Conservation (phyloP, 2,888 invertebrate genomes). For the Clusia tigrina region DNA sequence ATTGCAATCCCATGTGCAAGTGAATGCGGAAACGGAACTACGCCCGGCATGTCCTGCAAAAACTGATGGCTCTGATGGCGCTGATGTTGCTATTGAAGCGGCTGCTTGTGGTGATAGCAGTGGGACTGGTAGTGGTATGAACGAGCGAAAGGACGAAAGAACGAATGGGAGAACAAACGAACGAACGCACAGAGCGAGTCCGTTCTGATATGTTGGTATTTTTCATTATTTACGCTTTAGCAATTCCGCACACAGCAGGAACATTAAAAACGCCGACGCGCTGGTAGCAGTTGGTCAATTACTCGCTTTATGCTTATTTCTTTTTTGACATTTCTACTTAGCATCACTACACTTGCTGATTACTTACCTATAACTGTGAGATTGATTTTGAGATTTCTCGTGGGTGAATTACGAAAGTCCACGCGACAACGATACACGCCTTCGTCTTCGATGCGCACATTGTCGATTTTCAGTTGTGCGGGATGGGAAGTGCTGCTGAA, state of each 20-base stretch:
- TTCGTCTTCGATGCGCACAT: constrained; percentile 70
- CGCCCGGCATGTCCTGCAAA: constrained; percentile 18
- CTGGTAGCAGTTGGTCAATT: neutral
- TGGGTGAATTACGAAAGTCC: constrained; percentile 78
- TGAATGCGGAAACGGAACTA: constrained; percentile 19
- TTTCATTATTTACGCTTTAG: constrained; percentile 22
- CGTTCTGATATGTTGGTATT: constrained; percentile 16
- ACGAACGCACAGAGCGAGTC: neutral
- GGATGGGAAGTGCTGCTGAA: constrained; percentile 83
- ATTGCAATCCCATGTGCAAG: constrained; percentile 2
- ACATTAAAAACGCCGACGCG: neutral
- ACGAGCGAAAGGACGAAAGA: constrained; percentile 3
- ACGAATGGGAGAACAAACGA: neutral
- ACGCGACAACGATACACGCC: constrained; percentile 78
- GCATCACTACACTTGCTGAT: constrained; percentile 17
- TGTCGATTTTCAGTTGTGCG: constrained; percentile 77
- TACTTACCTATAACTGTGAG: constrained; percentile 77
- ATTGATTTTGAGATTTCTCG: constrained; percentile 77
- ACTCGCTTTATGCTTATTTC: neutral
- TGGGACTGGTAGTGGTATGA: neutral
- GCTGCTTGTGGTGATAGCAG: neutral
- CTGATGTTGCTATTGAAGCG: neutral
- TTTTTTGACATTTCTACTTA: constrained; percentile 11
- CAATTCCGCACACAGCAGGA: constrained; percentile 9
- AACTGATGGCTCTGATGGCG: constrained; percentile 12